A percentile compares a stretch with the other conserved stretches of the same genome.
Conservation (phyloP, 1,140 invertebrate species). For the Muscidifurax raptorellus region DNA sequence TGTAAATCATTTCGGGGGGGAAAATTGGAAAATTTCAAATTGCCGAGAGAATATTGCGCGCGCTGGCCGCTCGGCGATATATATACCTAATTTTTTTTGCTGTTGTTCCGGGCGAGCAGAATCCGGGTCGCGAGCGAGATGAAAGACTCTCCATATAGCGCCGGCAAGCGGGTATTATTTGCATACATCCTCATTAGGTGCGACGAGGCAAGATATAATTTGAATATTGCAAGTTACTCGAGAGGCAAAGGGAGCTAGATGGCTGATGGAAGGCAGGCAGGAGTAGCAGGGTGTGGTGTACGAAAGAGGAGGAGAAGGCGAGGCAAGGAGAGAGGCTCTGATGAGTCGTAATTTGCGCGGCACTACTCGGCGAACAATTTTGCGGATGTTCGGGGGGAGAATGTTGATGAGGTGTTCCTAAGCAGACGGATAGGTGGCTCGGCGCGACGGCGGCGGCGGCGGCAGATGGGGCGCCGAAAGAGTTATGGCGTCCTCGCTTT, state of each 20-base stretch:
- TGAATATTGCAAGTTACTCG: slow-evolving; percentile 71
- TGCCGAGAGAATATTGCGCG: background rate
- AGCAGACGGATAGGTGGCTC: slow-evolving; percentile 59
- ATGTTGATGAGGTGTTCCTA: slow-evolving; percentile 67
- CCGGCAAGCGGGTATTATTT: slow-evolving; percentile 61
- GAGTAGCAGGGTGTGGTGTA: background rate
- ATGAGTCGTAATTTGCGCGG: slow-evolving; percentile 70
- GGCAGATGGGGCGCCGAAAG: slow-evolving; percentile 53
- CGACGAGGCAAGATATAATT: slow-evolving; percentile 60
- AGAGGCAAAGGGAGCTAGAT: background rate
- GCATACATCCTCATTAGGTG: slow-evolving; percentile 69
- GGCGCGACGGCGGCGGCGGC: slow-evolving; percentile 51
- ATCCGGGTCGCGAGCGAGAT: background rate
- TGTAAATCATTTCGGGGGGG: no score
- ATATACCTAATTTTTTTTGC: background rate
- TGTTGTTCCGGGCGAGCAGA: background rate
- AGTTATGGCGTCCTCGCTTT: background rate
- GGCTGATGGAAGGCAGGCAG: background rate
- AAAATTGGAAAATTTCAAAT: no score
- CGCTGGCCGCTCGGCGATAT: background rate
- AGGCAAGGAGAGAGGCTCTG: slow-evolving; percentile 48
- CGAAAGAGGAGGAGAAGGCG: background rate
- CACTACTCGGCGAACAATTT: slow-evolving; percentile 65
- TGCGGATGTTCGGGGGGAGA: slow-evolving; percentile 52
- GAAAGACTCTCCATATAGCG: background rate